Evolutionary conservation across 2,113 vertebrate genomes (phyloP), one percentile per base, ranked within the genome.

Genomic region (Saguinus imperator): DNA sequence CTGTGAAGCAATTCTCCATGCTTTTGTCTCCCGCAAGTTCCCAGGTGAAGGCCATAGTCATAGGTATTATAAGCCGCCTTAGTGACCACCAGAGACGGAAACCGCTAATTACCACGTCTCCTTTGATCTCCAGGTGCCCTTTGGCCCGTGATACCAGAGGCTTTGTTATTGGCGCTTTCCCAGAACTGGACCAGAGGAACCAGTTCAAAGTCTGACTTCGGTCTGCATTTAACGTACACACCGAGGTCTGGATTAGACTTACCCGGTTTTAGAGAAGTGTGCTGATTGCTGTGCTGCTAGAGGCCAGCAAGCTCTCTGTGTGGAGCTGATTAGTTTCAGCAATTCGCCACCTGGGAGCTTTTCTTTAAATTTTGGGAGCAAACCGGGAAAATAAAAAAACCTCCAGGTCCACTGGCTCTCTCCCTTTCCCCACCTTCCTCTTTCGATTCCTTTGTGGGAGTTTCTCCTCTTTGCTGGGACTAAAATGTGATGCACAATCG

Each of bases 81-180:
- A 64, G 75, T 48, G 83, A 86, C 80, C n/a, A 18, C n/a, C 32
- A 27, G 83, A 32, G 87, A 89, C 79, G 70, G 93, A 96, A 97
- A 76, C 61, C 5, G 11, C 93, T 89, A 32, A 70, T 91, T 82
- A 77, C 64, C 23, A 58, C 50, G 58, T 58, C 52, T 18, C 9
- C 10, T 96, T 93, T 88, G 64, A 91, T 88, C 55, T 58, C 20
- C 8, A 32, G 0, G 1, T 10, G 45, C 72, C 70, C 0, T 88
- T 50, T 72, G 85, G 82, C 48, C 55, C 1, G 32, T 2, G 77
- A 55, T 82, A 3, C 57, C 2, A 3, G 57, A n/a, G 37, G 35
- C 45, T 21, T 61, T 0, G 6, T 35, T 9, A 32, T 29, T 12
- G 2, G 43, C 1, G 11, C 77, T 70, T 93, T 85, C 48, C 50